Percentiles rank a stretch among this genome's conserved stretches.
Conservation (phyloP, 2,113 vertebrate species). For the Ammospiza caudacuta region DNA sequence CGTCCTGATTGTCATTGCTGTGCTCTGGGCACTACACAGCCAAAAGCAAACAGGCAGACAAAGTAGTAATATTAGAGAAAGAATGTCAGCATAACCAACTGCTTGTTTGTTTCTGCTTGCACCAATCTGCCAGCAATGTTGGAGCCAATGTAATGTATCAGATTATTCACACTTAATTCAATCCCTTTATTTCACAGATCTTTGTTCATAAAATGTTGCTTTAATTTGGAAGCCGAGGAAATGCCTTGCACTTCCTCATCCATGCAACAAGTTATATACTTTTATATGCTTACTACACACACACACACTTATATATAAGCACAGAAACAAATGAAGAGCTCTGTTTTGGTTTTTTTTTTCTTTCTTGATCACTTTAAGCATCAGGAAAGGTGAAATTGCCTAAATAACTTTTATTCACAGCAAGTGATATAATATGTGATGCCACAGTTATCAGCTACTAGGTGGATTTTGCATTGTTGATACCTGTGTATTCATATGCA, state of each 20-base stretch:
- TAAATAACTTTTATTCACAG: background rate
- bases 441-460: background rate
- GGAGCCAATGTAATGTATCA: background rate
- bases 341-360: background rate
- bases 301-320: fast-evolving
- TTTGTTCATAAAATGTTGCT: background rate
- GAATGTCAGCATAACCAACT: background rate
- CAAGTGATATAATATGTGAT: background rate
- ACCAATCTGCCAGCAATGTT: background rate
- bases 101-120: background rate
- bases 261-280: background rate
- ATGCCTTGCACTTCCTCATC: background rate
- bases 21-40: background rate
- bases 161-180: background rate
- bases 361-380: background rate
- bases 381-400: background rate
- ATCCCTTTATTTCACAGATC: background rate
- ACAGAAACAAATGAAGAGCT: background rate
- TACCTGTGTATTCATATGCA: background rate
- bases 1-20: background rate
- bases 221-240: background rate
- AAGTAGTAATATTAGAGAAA: background rate
- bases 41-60: conserved; percentile 8
- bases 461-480: background rate
- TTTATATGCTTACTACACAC: background rate